phyloP scores from a whole-genome alignment of 2,888 invertebrate species.

The Clitarchus hookeri region DNA sequence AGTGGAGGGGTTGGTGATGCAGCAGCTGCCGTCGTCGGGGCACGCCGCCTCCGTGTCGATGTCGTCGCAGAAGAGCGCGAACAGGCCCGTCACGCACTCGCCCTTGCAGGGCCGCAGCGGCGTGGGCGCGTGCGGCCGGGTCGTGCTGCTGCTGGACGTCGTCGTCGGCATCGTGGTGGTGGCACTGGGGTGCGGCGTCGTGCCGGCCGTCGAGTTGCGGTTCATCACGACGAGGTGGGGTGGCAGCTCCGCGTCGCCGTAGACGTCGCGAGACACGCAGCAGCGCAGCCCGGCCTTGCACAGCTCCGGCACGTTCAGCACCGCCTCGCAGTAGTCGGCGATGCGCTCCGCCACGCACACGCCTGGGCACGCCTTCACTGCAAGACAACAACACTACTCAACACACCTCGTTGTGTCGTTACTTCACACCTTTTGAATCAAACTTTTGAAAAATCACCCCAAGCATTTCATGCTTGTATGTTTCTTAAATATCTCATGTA shows the following conservation, averaged over 20 bases:
- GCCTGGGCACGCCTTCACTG: conserved; percentile 65
- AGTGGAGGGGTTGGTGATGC: conserved; percentile 63
- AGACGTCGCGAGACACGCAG: conserved; percentile 78
- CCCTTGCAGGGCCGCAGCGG: conserved; percentile 71
- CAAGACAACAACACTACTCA: not conserved
- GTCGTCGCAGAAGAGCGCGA: conserved; percentile 84
- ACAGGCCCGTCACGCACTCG: conserved; percentile 81
- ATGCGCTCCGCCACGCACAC: conserved; percentile 82
- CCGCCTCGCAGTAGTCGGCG: conserved; percentile 85
- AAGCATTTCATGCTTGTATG: too few relatives aligned
- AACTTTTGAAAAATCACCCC: too few relatives aligned
- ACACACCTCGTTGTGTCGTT: too few relatives aligned
- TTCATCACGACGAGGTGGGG: conserved; percentile 75
- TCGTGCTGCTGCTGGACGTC: conserved; percentile 45
- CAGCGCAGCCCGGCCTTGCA: conserved; percentile 78
- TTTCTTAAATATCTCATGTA: too few relatives aligned
- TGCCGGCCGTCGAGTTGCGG: conserved; percentile 54
- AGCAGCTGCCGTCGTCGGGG: conserved; percentile 77
- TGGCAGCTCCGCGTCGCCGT: conserved; percentile 68
- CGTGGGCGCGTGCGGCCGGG: conserved; percentile 43
- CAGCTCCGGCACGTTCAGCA: conserved; percentile 71
- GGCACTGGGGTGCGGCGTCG: not conserved
- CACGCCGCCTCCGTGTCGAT: conserved; percentile 79
- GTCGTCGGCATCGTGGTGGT: conserved; percentile 34
- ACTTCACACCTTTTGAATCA: too few relatives aligned